Evolutionary conservation across 2,797 vertebrate genomes (phyloP).

Genomic region (Lutjanus campechanus): DNA sequence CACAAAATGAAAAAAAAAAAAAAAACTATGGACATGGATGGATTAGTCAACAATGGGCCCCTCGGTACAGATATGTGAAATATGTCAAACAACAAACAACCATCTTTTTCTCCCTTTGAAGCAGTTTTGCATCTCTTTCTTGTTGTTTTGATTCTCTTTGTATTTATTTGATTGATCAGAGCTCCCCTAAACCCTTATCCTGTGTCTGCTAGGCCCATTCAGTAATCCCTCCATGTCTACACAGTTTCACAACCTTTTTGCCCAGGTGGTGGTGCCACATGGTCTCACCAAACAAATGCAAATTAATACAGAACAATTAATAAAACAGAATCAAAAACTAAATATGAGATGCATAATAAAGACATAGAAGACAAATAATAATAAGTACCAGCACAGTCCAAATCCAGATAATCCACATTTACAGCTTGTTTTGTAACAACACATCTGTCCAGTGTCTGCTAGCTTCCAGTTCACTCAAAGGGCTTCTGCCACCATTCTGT

Average conservation of each 20-base stretch:
- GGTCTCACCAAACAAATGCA: neutral
- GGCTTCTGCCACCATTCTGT: neutral
- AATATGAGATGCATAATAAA: conserved; percentile 12
- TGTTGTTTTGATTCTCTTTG: neutral
- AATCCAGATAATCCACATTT: neutral
- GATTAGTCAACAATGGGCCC: neutral
- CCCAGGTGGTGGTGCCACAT: neutral
- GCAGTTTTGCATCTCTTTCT: neutral
- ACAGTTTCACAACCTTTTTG: neutral
- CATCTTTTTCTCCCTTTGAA: neutral
- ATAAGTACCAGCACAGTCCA: neutral
- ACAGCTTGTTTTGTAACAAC: neutral
- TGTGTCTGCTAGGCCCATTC: neutral
- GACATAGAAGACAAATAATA: neutral
- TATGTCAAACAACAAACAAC: no score
- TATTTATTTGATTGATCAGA: neutral
- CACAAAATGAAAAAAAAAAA: neutral
- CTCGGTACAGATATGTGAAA: neutral
- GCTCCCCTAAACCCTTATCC: neutral
- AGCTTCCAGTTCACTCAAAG: neutral
- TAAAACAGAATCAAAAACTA: neutral
- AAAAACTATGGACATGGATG: neutral
- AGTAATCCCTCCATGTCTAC: neutral
- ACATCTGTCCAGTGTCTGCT: conserved; percentile 1
- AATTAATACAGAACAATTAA: conserved; percentile 3